Percentiles rank a stretch among this genome's conserved stretches.
Conservation (phyloP, 2,113 vertebrate species). For the Alosa alosa region DNA sequence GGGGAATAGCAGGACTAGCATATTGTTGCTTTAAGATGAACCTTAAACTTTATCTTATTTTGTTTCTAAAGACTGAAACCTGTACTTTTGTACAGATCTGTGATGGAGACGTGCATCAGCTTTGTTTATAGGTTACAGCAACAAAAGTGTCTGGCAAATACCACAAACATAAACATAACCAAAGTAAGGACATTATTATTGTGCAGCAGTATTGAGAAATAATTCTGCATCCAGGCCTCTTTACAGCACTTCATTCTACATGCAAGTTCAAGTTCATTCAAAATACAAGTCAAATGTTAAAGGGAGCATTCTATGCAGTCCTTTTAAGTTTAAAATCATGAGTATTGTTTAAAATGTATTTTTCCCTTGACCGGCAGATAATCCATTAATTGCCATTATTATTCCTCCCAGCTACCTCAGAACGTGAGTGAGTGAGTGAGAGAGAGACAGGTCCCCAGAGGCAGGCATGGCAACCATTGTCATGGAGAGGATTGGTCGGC, state of each 20-base stretch:
- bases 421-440: not conserved
- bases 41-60: not conserved
- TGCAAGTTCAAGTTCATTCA: not conserved
- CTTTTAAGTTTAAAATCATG: not conserved
- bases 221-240: not conserved
- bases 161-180: too few species aligned
- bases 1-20: not conserved
- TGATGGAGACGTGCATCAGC: not conserved
- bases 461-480: conserved; percentile 71
- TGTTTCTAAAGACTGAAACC: not conserved
- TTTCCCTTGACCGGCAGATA: not conserved
- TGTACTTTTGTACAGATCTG: not conserved
- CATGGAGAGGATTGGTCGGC: conserved; percentile 72
- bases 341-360: not conserved
- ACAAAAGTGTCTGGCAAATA: too few species aligned
- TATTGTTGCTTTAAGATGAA: not conserved
- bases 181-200: not conserved
- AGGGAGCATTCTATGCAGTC: not conserved
- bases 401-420: not conserved
- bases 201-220: not conserved
- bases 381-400: not conserved
- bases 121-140: not conserved
- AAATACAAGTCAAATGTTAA: not conserved
- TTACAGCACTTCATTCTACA: too few species aligned
- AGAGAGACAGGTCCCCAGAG: not conserved